Conservation (phyloP, 2,888 invertebrate species). For the Melinaea menophilus region DNA sequence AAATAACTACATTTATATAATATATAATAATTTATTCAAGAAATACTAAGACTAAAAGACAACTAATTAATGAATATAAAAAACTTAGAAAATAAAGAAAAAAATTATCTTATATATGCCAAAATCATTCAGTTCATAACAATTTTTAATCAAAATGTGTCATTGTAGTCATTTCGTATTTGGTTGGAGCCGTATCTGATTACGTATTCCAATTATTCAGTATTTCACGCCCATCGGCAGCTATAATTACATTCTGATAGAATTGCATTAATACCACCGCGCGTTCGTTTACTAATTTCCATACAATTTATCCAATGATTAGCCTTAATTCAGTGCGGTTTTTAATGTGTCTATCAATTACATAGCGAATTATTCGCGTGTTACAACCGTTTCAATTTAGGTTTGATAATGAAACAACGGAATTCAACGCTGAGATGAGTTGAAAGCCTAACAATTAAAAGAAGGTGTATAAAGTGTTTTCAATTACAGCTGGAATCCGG, state of each 20-base stretch:
- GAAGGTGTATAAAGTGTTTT: conserved; percentile 66
- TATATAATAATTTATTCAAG: no score
- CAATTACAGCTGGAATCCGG: conserved; percentile 71
- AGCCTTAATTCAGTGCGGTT: conserved; percentile 57
- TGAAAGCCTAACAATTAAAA: conserved; percentile 55
- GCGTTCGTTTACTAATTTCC: conserved; percentile 64
- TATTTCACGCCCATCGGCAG: conserved; percentile 69
- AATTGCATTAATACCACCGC: conserved; percentile 67
- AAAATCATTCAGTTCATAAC: conserved; percentile 19
- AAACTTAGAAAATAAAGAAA: background rate
- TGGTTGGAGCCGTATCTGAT: conserved; percentile 41
- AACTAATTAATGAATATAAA: background rate
- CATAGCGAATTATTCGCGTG: conserved; percentile 32
- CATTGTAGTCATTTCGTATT: conserved; percentile 36
- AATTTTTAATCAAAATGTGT: conserved; percentile 32
- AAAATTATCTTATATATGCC: background rate
- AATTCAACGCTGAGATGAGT: conserved; percentile 32
- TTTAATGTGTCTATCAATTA: conserved; percentile 48
- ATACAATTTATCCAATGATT: conserved; percentile 72
- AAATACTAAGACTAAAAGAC: no score
- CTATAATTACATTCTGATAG: conserved; percentile 72
- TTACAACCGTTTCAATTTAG: conserved; percentile 29
- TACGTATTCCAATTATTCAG: conserved; percentile 63
- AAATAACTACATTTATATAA: no score
- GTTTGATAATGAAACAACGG: conserved; percentile 33